Evolutionary conservation across 2,888 invertebrate species (phyloP).

Genomic region (Amaurobius ferox): DNA sequence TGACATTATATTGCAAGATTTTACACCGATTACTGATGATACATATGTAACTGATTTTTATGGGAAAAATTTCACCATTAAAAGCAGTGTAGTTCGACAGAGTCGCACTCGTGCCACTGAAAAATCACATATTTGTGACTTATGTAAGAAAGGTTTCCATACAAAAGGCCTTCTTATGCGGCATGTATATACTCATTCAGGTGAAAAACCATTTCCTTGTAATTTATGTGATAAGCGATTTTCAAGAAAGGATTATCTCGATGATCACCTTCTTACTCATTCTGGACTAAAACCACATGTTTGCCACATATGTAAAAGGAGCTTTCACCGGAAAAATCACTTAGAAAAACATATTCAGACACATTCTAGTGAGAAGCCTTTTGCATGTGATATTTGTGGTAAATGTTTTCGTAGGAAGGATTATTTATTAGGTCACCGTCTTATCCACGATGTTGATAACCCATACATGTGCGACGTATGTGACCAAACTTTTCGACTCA

Average conservation of each 20-base stretch:
- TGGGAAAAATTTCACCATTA: not conserved
- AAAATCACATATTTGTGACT: not conserved
- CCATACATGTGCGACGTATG: slow-evolving; percentile 4
- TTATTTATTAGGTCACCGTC: not conserved
- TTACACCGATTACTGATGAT: not conserved
- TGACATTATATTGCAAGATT: not conserved
- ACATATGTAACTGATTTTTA: not conserved
- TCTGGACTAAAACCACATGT: not conserved
- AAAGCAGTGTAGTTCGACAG: not conserved
- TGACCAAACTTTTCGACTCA: not conserved
- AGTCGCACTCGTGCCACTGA: not conserved
- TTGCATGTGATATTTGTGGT: not conserved
- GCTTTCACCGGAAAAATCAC: not conserved
- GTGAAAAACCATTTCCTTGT: not conserved
- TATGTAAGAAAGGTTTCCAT: not conserved
- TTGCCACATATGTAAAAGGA: not conserved
- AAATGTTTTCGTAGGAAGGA: not conserved
- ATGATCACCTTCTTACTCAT: not conserved
- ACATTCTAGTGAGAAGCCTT: not conserved
- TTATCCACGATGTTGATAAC: not conserved
- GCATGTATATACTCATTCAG: not conserved
- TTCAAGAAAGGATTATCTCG: slow-evolving; percentile 6
- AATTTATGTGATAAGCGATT: not conserved
- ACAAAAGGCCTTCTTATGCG: not conserved
- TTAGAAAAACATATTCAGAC: not conserved